Evolutionary conservation across 2,113 vertebrate species (phyloP).

Genomic region (Pomatorhinus ruficollis): DNA sequence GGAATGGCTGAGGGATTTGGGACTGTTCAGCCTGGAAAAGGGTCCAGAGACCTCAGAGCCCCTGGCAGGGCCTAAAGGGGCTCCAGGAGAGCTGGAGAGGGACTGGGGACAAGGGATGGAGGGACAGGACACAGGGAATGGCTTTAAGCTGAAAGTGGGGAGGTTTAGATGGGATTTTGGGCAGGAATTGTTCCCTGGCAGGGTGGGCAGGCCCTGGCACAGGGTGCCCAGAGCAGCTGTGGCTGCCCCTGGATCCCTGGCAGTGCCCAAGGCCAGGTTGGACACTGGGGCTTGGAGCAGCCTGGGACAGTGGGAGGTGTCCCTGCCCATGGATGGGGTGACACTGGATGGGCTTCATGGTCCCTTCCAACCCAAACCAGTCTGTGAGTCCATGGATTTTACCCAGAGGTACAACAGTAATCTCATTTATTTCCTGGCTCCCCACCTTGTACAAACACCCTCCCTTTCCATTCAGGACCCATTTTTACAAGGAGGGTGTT

Average conservation of each 20-base stretch:
- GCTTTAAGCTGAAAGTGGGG: fast-evolving
- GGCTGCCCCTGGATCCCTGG: neutral
- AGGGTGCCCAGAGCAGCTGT: neutral
- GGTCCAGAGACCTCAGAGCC: neutral
- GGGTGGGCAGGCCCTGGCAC: fast-evolving
- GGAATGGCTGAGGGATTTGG: neutral
- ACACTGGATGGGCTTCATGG: fast-evolving
- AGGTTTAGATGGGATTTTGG: fast-evolving
- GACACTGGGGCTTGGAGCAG: neutral
- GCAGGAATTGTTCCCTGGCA: neutral
- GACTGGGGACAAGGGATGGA: neutral
- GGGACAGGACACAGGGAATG: neutral
- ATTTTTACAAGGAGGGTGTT: neutral
- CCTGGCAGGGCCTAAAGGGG: fast-evolving
- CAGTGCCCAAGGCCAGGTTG: neutral
- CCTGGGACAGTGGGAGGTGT: neutral
- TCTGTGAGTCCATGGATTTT: neutral
- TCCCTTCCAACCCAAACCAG: neutral
- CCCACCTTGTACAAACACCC: neutral
- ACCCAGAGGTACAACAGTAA: neutral
- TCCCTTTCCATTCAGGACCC: neutral
- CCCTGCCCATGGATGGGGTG: neutral
- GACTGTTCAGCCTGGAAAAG: neutral
- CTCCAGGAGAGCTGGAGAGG: neutral
- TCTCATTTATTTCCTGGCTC: neutral